phyloP scores from a whole-genome alignment of 2,797 vertebrate species.

The Cryptoblepharus egeriae region DNA sequence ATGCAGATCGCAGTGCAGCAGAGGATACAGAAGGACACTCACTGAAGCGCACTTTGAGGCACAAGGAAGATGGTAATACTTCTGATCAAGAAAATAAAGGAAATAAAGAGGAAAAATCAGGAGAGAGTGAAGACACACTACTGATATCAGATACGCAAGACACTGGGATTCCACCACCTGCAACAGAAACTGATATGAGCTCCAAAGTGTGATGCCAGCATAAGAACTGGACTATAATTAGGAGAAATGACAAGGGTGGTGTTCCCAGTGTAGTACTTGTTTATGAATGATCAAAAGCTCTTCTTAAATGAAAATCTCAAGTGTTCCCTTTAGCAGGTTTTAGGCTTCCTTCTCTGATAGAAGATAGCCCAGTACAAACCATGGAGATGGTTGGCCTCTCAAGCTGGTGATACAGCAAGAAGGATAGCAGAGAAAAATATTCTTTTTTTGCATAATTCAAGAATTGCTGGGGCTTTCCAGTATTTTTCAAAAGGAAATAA shows the following conservation, averaged over 20 bases:
- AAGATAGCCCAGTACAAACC: neutral
- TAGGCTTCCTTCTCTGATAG: constrained; percentile 13
- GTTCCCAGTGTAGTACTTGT: neutral
- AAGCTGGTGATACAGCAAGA: constrained; percentile 16
- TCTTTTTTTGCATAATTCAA: neutral
- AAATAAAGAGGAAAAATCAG: constrained; percentile 5
- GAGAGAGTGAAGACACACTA: constrained; percentile 14
- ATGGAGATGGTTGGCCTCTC: neutral
- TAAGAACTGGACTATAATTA: constrained; percentile 26
- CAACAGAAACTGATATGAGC: constrained; percentile 42
- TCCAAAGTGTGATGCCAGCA: neutral
- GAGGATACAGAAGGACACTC: constrained; percentile 2
- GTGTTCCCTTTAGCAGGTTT: constrained; percentile 15
- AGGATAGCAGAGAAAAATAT: neutral
- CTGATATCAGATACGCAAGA: constrained; percentile 20
- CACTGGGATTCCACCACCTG: accelerated
- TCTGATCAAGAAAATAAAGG: constrained; percentile 9
- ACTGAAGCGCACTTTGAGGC: constrained; percentile 14
- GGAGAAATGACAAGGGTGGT: constrained; percentile 43
- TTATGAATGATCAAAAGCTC: constrained; percentile 37
- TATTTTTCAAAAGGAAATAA: constrained; percentile 22
- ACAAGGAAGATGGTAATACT: neutral
- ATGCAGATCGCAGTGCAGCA: neutral
- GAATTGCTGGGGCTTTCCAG: constrained; percentile 9
- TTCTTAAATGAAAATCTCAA: constrained; percentile 34